phyloP scores from a whole-genome alignment of 2,113 vertebrate genomes.

The Shinisaurus crocodilurus region DNA sequence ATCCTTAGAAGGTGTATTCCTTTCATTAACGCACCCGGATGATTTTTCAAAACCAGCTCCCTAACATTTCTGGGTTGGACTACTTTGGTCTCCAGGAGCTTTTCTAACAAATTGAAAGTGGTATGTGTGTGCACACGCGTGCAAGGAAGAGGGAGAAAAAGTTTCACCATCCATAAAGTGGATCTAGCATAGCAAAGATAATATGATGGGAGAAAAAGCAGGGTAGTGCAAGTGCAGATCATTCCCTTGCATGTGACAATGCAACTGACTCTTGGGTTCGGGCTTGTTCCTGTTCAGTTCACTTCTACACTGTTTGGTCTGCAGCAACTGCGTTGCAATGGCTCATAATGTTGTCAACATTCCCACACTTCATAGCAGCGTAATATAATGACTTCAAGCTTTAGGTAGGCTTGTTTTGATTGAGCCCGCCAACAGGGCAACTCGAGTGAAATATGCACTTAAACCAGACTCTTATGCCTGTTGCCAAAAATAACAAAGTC shows the following conservation, averaged over 20 bases:
- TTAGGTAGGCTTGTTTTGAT: conserved; percentile 28
- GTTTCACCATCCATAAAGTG: background rate
- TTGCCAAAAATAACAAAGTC: conserved; percentile 67
- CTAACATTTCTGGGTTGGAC: background rate
- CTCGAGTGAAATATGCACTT: conserved; percentile 60
- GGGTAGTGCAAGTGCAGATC: background rate
- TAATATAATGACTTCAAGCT: background rate
- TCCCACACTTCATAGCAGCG: background rate
- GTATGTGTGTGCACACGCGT: background rate
- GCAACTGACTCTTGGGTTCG: background rate
- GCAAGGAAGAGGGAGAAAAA: background rate
- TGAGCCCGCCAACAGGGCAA: conserved; percentile 61
- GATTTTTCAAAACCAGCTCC: conserved; percentile 7
- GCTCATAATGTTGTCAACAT: background rate
- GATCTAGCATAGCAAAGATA: accelerated
- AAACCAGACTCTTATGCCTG: conserved; percentile 17
- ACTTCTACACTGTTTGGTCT: accelerated
- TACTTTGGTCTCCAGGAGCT: background rate
- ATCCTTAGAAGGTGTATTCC: conserved; percentile 19
- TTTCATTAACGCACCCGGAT: background rate
- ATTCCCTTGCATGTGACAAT: background rate
- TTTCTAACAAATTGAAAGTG: background rate
- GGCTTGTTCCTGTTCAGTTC: background rate
- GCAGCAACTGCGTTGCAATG: accelerated
- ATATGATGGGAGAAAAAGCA: background rate